These are phyloP conservation scores for Eospalax fontanierii DNA, from an alignment of 2,797 vertebrate genomes.

Conservation along the genomic window DNA sequence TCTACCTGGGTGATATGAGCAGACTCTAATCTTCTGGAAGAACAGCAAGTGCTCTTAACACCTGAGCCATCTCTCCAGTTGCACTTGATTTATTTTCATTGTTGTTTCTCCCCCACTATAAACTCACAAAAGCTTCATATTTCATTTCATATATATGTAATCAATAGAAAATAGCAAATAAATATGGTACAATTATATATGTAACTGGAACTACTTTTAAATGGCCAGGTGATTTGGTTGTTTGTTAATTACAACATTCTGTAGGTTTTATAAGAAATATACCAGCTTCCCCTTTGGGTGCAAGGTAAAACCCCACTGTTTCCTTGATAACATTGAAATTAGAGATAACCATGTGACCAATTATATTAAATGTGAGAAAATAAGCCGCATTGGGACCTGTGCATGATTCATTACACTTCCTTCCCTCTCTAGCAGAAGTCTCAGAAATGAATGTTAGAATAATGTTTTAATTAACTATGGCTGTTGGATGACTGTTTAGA, in stretches of 20 bases:
- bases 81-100: background rate
- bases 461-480: background rate
- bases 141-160: background rate
- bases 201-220: background rate
- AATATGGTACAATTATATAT: background rate
- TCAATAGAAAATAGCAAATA: background rate
- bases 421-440: background rate
- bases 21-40: background rate
- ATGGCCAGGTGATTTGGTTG: background rate
- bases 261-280: background rate
- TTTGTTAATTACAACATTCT: background rate
- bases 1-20: background rate
- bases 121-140: background rate
- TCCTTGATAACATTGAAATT: background rate
- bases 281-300: background rate
- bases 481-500: background rate
- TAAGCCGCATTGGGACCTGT: background rate
- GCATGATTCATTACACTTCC: background rate
- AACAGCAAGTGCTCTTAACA: background rate
- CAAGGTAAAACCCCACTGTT: background rate
- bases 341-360: background rate
- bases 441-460: background rate
- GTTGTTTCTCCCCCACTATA: background rate
- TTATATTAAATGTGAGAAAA: background rate
- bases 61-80: background rate